Evolutionary conservation across 2,113 vertebrate species (phyloP).

Genomic region (Anas platyrhynchos): DNA sequence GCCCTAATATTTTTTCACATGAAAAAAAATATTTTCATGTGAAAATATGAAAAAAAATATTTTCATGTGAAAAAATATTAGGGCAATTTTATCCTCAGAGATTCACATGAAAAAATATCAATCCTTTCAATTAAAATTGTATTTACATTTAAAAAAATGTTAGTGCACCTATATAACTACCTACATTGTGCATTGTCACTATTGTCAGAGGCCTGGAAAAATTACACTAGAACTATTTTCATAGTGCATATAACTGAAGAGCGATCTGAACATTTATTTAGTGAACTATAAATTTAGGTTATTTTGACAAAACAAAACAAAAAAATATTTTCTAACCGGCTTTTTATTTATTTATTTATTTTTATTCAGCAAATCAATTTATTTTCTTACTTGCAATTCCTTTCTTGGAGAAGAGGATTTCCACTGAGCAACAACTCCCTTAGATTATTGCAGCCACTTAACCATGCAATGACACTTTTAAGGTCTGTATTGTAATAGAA

Average conservation of each 20-base stretch:
- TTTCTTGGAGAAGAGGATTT: constrained; percentile 90
- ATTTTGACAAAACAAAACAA: not conserved
- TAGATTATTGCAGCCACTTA: constrained; percentile 80
- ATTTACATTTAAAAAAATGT: not conserved
- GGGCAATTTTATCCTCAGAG: too few species aligned
- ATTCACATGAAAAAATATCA: not conserved
- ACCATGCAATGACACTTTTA: constrained; percentile 69
- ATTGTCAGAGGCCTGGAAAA: not conserved
- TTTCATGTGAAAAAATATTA: too few species aligned
- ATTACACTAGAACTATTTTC: not conserved
- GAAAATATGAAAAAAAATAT: too few species aligned
- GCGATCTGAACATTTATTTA: not conserved
- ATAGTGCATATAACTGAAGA: not conserved
- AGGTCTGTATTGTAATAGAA: constrained; percentile 78
- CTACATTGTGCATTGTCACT: not conserved
- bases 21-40: not conserved
- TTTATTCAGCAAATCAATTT: not conserved
- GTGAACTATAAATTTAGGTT: not conserved
- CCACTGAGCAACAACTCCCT: constrained; percentile 80
- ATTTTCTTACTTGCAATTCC: constrained; percentile 86
- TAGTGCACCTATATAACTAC: not conserved
- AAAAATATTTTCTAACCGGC: not conserved
- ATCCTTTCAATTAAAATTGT: not conserved
- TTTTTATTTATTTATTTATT: not conserved
- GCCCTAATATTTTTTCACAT: not conserved